Conservation (phyloP, 2,888 invertebrate species). For the Ophioninae sp. region DNA sequence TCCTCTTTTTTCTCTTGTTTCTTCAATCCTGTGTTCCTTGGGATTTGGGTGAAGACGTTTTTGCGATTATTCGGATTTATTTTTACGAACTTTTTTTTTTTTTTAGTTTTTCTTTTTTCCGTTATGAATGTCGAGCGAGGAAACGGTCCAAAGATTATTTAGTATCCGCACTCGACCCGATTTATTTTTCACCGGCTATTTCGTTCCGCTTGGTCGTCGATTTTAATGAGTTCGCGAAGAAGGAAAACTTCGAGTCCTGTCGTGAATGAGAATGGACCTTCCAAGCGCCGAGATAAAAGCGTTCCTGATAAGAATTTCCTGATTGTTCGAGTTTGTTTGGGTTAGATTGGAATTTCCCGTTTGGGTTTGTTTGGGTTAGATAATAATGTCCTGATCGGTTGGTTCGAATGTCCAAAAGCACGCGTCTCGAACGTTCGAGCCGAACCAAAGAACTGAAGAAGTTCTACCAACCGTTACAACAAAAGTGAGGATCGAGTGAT, state of each 20-base stretch:
- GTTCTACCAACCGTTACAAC: neutral
- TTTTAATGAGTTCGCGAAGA: neutral
- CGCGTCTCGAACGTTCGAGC: constrained; percentile 18
- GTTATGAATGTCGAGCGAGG: no score
- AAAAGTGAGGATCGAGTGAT: constrained; percentile 1
- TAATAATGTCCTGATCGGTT: no score
- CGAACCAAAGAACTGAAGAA: constrained; percentile 15
- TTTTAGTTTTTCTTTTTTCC: no score
- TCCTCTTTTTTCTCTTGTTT: no score
- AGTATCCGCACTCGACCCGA: constrained; percentile 24
- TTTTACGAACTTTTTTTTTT: no score
- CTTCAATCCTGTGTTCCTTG: constrained; percentile 21
- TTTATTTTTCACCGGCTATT: constrained; percentile 11
- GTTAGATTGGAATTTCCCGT: no score
- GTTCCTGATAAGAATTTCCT: neutral
- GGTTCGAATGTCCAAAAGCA: neutral
- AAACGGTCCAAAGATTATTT: constrained; percentile 44
- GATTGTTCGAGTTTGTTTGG: no score
- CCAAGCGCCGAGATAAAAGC: neutral
- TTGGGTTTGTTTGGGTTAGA: no score
- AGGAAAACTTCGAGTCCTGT: neutral
- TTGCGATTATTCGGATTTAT: no score
- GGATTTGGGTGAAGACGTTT: constrained; percentile 16
- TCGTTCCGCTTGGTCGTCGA: neutral
- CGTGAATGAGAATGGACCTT: neutral